Evolutionary conservation across 2,113 vertebrate genomes (phyloP), one percentile per base, ranked within the genome.

Genomic region (Lepus timidus): DNA sequence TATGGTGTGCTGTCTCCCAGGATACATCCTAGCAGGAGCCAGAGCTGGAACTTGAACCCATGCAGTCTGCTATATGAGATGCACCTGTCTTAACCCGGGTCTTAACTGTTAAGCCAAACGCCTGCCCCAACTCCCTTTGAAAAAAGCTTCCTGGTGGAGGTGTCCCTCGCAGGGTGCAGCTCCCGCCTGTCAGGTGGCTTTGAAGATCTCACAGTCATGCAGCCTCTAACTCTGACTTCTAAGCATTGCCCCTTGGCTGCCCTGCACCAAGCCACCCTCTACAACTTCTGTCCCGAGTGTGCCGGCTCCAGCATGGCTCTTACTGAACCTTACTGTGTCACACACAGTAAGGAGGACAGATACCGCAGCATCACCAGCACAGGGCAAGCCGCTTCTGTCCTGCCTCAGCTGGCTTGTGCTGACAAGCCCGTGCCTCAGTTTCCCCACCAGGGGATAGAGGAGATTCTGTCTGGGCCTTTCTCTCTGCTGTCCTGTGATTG

Each of bases 161-260:
- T 27, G 6, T 12, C 58, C 70, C 9, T 67, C 36, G 22, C 10
- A 65, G 20, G 9, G 0, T 29, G 0, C 2, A 17, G 8, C 58
- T 75, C 36, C 39, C 31, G 55, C 49, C 31, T 6, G 1, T 17
- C 36, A 17, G 71, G 6, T 29, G 58, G n/a, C 0, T 52, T 83
- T n/a, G 16, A 14, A 4, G 12, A 4, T 4, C 12, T 49, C 20
- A 2, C 10, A 9, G n/a, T 79, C 27, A 3, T 58, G 9, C 14
- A 2, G 6, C 4, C 64, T 33, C 4, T 33, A 11, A n/a, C 52
- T 73, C 85, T 52, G 25, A 52, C 16, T 51, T 14, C 0, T 13
- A 23, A 39, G 31, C 23, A 1, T 36, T 73, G 85, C n/a, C 20
- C 4, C 6, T 51, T 61, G 6, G 33, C 27, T 39, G 1, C 23